phyloP scores from a whole-genome alignment of 1,140 invertebrate species.

The Diplogasteroides magnus region DNA sequence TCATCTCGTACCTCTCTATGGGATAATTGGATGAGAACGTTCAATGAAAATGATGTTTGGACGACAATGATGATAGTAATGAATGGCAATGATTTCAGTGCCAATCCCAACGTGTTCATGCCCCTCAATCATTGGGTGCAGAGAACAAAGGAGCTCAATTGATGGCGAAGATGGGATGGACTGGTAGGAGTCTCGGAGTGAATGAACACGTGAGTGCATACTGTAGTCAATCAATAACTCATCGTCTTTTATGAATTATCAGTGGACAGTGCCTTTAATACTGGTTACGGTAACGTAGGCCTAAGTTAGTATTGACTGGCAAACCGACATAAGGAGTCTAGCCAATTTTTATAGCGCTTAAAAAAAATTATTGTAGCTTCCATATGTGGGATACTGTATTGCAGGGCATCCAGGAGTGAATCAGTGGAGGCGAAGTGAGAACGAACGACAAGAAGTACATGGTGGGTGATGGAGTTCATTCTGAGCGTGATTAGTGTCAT shows the following conservation, averaged over 20 bases:
- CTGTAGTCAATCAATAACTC: not conserved
- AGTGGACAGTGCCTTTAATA: too few species aligned
- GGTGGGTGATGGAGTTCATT: too few species aligned
- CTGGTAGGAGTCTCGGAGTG: constrained; percentile 15
- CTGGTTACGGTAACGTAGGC: too few species aligned
- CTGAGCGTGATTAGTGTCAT: too few species aligned
- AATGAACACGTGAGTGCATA: constrained; percentile 14
- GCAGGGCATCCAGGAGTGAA: constrained; percentile 22
- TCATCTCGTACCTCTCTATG: constrained; percentile 2
- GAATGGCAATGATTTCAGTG: not conserved
- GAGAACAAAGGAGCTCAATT: constrained; percentile 26
- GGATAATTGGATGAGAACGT: not conserved
- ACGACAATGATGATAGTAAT: not conserved
- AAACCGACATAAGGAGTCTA: too few species aligned
- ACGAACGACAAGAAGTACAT: constrained; percentile 13
- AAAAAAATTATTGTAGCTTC: not conserved
- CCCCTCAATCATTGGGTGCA: not conserved
- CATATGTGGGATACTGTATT: not conserved
- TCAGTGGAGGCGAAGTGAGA: constrained; percentile 17
- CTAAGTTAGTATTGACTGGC: too few species aligned
- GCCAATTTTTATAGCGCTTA: too few species aligned
- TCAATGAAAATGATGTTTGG: not conserved
- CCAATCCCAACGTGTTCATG: not conserved
- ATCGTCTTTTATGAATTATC: too few species aligned
- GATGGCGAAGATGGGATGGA: constrained; percentile 30